Base-by-base conservation (phyloP, 2,113 vertebrate genomes). In the Notarius quadriscutis region DNA sequence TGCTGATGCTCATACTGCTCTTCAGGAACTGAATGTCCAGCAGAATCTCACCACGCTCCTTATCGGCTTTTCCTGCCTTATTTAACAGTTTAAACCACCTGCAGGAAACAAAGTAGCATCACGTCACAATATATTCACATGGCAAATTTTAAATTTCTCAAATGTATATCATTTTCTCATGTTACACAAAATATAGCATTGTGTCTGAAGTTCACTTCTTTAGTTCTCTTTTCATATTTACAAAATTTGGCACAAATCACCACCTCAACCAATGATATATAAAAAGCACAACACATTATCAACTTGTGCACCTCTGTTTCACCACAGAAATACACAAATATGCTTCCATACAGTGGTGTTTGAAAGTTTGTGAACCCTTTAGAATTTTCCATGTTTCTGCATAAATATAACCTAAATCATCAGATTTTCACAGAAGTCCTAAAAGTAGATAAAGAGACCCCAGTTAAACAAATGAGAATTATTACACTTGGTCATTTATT, bases 1-100 rank as follows among this genome's bases (percentile, higher is more conserved):
- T 99, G 93, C 98, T 99, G 89, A 96, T 97, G 0, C 98, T 99
- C 97, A 99, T 95, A 93, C 97, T 97, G 96, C 97, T 98, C 87
- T 96, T 96, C 96, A 97, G 95, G 18, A 99, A 99, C 91, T 97
- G 97, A 93, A 99, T 95, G 81, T 99, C 97, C 55, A 99, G 94
- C 18, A 97, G 96, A 0, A 99, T 97, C 86, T 98, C 97, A 6
- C 98, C 98, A 51, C 98, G 91, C 80, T 97, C 97, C 89, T 99
- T 99, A 25, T 97, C 97, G 20, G 96, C 94, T 67, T 98, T 99
- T 0, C 98, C 97, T 0, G 95, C 93, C 75, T 99, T 99, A 85
- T 97, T 97, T 87, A 93, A 92, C 75, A 99, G 92, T 69, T 96
- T 96, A 86, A 97, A 97, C 98, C 98, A 99, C 88, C 98, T 99